Percentiles rank a stretch among this genome's conserved stretches.
Evolutionary conservation across 92 coral and sea anemone species (phyloP).

Genomic region (Plumapathes pennacea): DNA sequence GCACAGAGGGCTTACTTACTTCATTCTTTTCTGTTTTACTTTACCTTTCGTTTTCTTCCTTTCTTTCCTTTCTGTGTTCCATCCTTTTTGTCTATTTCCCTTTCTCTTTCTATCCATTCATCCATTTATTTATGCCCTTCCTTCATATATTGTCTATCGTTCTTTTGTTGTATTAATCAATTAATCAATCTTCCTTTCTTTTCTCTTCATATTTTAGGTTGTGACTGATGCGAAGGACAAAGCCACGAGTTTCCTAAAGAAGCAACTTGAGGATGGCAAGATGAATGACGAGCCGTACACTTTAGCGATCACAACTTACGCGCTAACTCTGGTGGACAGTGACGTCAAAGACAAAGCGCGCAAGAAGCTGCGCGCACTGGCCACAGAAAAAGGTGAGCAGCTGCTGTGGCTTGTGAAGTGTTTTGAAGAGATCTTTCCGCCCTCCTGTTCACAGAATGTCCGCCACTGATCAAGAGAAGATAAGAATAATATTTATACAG

Average conservation of each 20-base stretch:
- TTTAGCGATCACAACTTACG: conserved; percentile 76
- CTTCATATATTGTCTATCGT: not conserved
- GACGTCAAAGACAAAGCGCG: conserved; percentile 23
- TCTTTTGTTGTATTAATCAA: not conserved
- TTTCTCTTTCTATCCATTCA: too few species aligned
- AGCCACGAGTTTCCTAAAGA: conserved; percentile 56
- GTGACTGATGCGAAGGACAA: conserved; percentile 37
- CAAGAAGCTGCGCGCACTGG: conserved; percentile 47
- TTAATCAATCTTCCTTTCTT: not conserved
- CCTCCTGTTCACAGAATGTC: too few species aligned
- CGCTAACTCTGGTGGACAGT: conserved; percentile 62
- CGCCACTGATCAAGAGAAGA: too few species aligned
- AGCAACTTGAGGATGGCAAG: conserved; percentile 8
- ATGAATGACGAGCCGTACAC: conserved; percentile 60
- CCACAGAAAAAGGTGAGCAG: conserved; percentile 67
- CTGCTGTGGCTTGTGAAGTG: too few species aligned
- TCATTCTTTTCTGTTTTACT: too few species aligned
- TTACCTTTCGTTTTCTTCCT: too few species aligned
- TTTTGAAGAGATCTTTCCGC: too few species aligned
- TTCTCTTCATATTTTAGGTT: conserved; percentile 19
- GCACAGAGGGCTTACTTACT: too few species aligned
- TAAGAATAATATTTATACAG: too few species aligned
- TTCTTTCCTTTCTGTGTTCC: too few species aligned
- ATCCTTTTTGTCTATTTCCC: too few species aligned
- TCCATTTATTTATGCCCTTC: too few species aligned